Evolutionary conservation across 2,113 vertebrate genomes (phyloP).

Genomic region (Pseudorasbora parva): DNA sequence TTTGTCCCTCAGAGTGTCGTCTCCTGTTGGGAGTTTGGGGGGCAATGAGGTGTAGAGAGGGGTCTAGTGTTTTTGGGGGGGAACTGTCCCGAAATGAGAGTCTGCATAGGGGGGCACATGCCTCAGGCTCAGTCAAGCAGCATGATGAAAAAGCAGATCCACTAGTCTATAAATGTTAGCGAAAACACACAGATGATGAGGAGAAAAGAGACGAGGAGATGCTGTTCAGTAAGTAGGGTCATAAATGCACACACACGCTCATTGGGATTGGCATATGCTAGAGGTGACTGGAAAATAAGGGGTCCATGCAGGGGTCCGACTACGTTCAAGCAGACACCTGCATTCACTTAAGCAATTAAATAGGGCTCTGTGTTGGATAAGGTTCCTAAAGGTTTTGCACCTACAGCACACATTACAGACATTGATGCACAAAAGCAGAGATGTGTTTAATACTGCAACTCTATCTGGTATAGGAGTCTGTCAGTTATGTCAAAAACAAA

Average conservation of each 20-base stretch:
- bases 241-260: constrained; percentile 17
- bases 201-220: neutral
- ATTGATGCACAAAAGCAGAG: too few species aligned
- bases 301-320: neutral
- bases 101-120: constrained; percentile 38
- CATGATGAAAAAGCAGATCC: constrained; percentile 44
- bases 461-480: too few species aligned
- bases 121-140: constrained; percentile 58
- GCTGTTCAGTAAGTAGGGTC: neutral
- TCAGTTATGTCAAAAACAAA: too few species aligned
- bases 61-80: constrained; percentile 35
- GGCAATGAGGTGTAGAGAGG: constrained; percentile 37
- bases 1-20: constrained; percentile 44
- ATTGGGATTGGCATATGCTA: neutral
- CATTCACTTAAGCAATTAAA: neutral
- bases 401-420: too few species aligned
- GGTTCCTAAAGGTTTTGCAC: too few species aligned
- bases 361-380: neutral
- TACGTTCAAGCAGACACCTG: neutral
- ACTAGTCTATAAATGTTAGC: constrained; percentile 34
- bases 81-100: constrained; percentile 26
- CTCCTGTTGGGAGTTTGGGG: constrained; percentile 46
- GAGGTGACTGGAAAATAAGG: neutral
- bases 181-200: constrained; percentile 41
- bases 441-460: too few species aligned